A percentile compares a stretch with the other conserved stretches of the same genome.
Conservation (phyloP, 37 sponge, comb jelly and placozoan genomes). For the Chondrilla cf. caribensis region DNA sequence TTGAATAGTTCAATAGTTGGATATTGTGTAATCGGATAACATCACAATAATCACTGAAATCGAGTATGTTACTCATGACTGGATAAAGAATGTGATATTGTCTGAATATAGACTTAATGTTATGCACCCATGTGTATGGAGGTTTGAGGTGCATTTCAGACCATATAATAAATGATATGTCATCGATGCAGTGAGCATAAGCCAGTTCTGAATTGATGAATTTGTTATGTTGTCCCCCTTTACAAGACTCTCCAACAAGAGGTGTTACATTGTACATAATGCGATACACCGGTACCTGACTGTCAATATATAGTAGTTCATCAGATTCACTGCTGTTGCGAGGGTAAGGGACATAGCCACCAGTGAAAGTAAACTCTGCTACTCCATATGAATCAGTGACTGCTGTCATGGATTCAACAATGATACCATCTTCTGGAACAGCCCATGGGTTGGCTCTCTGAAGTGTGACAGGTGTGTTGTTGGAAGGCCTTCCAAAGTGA, state of each 20-base stretch:
- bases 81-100: conserved; percentile 27
- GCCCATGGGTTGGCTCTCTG: not conserved
- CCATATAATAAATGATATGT: not conserved
- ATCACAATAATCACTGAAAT: conserved; percentile 33
- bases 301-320: not conserved
- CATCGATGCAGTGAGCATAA: not conserved
- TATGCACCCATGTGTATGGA: conserved; percentile 20
- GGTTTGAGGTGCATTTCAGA: not conserved
- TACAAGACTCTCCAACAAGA: too few relatives aligned
- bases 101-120: conserved; percentile 32
- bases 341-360: too few relatives aligned
- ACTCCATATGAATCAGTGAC: conserved; percentile 7
- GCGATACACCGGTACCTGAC: conserved; percentile 19
- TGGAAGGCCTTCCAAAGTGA: not conserved
- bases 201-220: not conserved
- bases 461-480: not conserved
- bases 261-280: not conserved
- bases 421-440: not conserved
- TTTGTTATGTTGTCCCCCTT: not conserved
- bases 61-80: conserved; percentile 47
- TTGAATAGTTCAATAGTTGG: conserved; percentile 1
- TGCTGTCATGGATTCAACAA: not conserved
- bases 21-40: conserved; percentile 32
- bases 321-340: too few relatives aligned
- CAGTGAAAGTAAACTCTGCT: conserved; percentile 7